These are phyloP conservation scores for Parauchenoglanis ngamensis DNA, from an alignment of 2,797 vertebrate genomes.

Conservation along the genomic window DNA sequence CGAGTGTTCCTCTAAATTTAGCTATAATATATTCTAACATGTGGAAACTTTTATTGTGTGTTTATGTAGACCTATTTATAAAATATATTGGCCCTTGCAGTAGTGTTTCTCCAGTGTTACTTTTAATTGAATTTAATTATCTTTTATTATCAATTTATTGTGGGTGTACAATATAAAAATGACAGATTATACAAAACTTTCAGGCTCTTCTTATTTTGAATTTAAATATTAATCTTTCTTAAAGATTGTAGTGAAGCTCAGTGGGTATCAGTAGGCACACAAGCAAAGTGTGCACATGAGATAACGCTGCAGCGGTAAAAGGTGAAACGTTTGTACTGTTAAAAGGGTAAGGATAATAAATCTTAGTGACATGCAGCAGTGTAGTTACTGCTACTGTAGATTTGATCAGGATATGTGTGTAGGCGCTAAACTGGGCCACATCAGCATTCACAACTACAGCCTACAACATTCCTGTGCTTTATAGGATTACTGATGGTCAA, in stretches of 20 bases:
- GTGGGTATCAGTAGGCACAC: neutral
- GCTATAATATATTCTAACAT: neutral
- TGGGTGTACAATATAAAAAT: neutral
- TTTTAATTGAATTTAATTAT: neutral
- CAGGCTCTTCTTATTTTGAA: neutral
- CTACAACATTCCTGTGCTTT: slow-evolving; percentile 61
- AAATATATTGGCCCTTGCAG: neutral
- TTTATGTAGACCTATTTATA: neutral
- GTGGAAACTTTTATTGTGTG: neutral
- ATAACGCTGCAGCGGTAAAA: neutral
- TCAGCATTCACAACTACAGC: slow-evolving; percentile 57
- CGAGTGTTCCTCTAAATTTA: neutral
- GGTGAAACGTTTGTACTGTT: neutral
- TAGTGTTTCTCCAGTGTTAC: neutral
- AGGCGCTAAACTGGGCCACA: neutral
- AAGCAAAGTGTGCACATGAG: neutral
- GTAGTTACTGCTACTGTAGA: neutral
- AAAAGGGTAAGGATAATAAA: neutral
- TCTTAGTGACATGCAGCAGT: neutral
- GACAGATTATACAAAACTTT: neutral
- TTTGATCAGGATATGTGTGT: slow-evolving; percentile 33
- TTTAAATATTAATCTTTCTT: neutral
- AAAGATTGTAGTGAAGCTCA: neutral
- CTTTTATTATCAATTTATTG: neutral
- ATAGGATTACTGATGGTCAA: slow-evolving; percentile 67